Evolutionary conservation across 2,888 invertebrate genomes (phyloP).

Genomic region (Melieria picta): DNA sequence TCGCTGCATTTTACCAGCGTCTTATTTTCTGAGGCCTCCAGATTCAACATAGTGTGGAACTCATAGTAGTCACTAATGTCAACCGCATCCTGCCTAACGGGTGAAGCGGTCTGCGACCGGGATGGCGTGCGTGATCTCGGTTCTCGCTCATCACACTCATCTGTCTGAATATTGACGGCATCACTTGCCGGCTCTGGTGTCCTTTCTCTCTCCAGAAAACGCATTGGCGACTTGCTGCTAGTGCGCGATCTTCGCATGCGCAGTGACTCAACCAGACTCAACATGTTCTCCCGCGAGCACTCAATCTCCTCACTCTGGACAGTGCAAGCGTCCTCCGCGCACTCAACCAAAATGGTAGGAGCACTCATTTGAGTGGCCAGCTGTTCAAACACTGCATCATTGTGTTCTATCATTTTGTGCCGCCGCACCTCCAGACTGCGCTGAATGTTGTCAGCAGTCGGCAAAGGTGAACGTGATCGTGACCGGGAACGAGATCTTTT

Average conservation of each 20-base stretch:
- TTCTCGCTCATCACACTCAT: constrained; percentile 16
- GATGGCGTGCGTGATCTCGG: constrained; percentile 37
- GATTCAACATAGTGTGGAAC: constrained; percentile 55
- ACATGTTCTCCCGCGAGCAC: constrained; percentile 38
- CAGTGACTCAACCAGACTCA: constrained; percentile 39
- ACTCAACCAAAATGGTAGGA: constrained; percentile 34
- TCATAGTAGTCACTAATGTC: constrained; percentile 36
- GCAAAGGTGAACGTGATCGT: constrained; percentile 53
- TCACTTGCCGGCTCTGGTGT: constrained; percentile 18
- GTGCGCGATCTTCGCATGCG: constrained; percentile 37
- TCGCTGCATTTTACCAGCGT: constrained; percentile 47
- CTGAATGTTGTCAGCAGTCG: constrained; percentile 51
- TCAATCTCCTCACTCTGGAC: constrained; percentile 9
- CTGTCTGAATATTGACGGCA: not conserved
- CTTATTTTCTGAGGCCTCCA: constrained; percentile 48
- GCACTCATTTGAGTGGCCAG: constrained; percentile 18
- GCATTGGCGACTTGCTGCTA: constrained; percentile 41
- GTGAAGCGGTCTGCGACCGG: constrained; percentile 30
- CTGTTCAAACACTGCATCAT: constrained; percentile 39
- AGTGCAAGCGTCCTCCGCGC: not conserved
- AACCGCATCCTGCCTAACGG: not conserved
- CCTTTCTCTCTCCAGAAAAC: constrained; percentile 12
- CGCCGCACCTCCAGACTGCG: constrained; percentile 45
- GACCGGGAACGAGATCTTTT: constrained; percentile 48
- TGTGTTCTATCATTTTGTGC: constrained; percentile 38